Evolutionary conservation across 2,888 invertebrate species (phyloP).

Genomic region (Caenorhabditis sinica): DNA sequence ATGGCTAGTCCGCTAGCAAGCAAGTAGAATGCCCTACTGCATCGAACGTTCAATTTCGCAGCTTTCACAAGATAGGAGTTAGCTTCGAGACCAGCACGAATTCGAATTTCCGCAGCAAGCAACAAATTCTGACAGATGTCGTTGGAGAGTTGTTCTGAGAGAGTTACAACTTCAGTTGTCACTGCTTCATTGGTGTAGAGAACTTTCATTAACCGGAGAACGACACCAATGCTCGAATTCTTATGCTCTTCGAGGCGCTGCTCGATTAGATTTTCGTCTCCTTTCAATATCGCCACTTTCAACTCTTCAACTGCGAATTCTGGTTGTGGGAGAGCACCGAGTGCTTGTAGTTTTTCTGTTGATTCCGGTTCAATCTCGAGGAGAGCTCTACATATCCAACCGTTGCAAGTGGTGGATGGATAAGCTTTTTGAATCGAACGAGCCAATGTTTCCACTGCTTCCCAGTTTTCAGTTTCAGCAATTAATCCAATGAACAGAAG

Average conservation of each 20-base stretch:
- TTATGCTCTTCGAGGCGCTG: not conserved
- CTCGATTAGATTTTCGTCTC: not conserved
- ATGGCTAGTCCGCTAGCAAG: constrained; percentile 50
- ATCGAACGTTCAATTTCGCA: constrained; percentile 68
- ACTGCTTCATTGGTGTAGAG: not conserved
- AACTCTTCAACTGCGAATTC: constrained; percentile 43
- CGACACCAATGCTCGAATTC: not conserved
- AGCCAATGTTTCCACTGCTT: constrained; percentile 26
- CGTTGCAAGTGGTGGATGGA: constrained; percentile 24
- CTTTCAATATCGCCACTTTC: constrained; percentile 29
- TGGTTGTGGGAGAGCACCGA: constrained; percentile 17
- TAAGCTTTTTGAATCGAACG: not conserved
- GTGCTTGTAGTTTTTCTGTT: constrained; percentile 6
- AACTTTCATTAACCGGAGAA: constrained; percentile 5
- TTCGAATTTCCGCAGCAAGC: constrained; percentile 56
- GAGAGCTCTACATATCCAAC: constrained; percentile 46
- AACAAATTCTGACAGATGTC: constrained; percentile 41
- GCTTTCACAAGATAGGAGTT: constrained; percentile 68
- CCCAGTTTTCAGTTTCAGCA: constrained; percentile 64
- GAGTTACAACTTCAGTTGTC: constrained; percentile 24
- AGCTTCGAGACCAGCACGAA: constrained; percentile 44
- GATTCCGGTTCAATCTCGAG: constrained; percentile 38
- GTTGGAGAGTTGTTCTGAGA: constrained; percentile 30
- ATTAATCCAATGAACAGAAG: constrained; percentile 46
- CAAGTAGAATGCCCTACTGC: constrained; percentile 67